Conservation (phyloP, 2,888 invertebrate genomes). For the Meloe dianella region DNA sequence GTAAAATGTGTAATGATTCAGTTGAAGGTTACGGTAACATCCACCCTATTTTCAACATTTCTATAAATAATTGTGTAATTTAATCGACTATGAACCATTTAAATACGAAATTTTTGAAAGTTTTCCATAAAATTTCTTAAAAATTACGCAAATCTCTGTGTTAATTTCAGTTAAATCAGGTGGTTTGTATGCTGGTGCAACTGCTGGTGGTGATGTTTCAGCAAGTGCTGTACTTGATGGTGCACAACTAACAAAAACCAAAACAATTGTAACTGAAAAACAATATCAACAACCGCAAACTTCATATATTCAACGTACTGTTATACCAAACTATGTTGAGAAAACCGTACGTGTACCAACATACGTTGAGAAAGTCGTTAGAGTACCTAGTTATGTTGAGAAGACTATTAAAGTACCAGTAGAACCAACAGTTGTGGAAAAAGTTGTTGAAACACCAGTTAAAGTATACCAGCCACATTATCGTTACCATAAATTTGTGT, state of each 20-base stretch:
- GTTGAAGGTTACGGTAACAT: background rate
- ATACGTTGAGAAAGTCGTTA: constrained; percentile 55
- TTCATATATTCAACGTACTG: constrained; percentile 53
- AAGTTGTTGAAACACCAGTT: constrained; percentile 46
- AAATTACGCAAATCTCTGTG: constrained; percentile 9
- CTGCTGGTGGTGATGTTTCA: constrained; percentile 64
- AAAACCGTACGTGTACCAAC: constrained; percentile 55
- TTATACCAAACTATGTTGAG: constrained; percentile 55
- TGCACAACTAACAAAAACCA: constrained; percentile 31
- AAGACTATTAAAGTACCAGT: constrained; percentile 52
- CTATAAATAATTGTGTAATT: background rate
- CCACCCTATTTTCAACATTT: too few relatives aligned
- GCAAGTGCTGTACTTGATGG: constrained; percentile 58
- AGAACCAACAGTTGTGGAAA: constrained; percentile 53
- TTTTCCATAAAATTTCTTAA: background rate
- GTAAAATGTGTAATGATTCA: background rate
- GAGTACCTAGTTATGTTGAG: constrained; percentile 55
- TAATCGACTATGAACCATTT: background rate
- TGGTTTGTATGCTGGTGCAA: constrained; percentile 66
- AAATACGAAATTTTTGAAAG: background rate
- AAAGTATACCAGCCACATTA: constrained; percentile 27
- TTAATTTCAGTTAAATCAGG: constrained; percentile 53
- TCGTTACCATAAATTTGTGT: background rate
- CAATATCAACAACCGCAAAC: constrained; percentile 47
- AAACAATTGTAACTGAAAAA: constrained; percentile 31